Evolutionary conservation across 2,797 vertebrate genomes (phyloP), one percentile per base, ranked within the genome.

Genomic region (Takifugu rubripes): DNA sequence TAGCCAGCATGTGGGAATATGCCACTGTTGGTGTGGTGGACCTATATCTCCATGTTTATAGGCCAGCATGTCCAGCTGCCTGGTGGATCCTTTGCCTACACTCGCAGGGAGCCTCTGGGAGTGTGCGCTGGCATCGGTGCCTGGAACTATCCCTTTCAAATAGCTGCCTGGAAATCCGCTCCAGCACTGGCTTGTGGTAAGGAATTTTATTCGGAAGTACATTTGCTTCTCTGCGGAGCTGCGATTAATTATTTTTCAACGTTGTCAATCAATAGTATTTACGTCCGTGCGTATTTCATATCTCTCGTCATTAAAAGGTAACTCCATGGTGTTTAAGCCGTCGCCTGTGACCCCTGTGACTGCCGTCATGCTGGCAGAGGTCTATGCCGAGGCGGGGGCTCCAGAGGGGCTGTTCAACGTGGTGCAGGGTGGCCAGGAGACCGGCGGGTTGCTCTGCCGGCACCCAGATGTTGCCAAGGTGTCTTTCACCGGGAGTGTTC

Each of bases 61-160:
- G 97, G 97, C 29, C 95, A 99, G 73, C 94, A 98, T 47, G 49
- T 99, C 62, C 96, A 97, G 66, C 89, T 99, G 46, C 70, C 94
- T 0, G 93, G 93, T 0, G 95, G 96, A 21, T 94, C 94, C 26
- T 99, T 99, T 63, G 97, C 93, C 1, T 99, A 98, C 56, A 98
- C 96, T 7, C 92, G 96, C 36, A 91, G 96, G 74, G 97, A 99
- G 61, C 94, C 97, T 0, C 88, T 99, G 0, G 97, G 97, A 0
- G 94, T 99, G 27, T 99, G 97, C 57, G 95, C 90, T 21, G 96
- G 96, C 25, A 98, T 99, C 3, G 97, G 97, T 43, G 96, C 97
- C 1, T 99, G 97, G 96, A 99, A 99, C 85, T 99, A 96, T 79
- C 96, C 97, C 51, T 97, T 99, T 73, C 97, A 98, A 86, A 96